Evolutionary conservation across 2,797 vertebrate genomes (phyloP), one percentile per base, ranked within the genome.

Genomic region (Syngnathus acus): DNA sequence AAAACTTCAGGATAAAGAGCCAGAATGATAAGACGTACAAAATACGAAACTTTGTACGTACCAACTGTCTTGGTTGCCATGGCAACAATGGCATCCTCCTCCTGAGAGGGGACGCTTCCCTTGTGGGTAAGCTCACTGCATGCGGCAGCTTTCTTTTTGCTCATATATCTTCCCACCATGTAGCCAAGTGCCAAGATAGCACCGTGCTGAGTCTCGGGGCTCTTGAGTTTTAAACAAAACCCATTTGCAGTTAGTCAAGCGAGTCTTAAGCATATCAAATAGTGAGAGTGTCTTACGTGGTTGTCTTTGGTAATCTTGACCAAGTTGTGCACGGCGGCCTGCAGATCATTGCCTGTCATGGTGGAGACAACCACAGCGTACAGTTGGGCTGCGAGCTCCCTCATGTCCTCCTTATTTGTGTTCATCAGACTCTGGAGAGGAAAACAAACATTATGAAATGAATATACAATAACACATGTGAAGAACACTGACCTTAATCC

Each of bases 351-450:
- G 78, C 95, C 95, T 4, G 94, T 94, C 91, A 97, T 93, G 10
- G 93, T 91, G 51, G 94, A 95, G 40, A 98, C 87, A 21, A 99
- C 94, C 72, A 98, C 90, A 9, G 96, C 97, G 62, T 97, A 99
- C 67, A 99, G 92, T 68, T 99, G 91, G 11, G 96, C 95, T 5
- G 97, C 95, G 0, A 99, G 88, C 76, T 99, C 97, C 38, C 97
- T 93, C 95, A 99, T 95, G 85, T 99, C 97, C 83, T 99, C 96
- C 80, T 98, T 99, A 84, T 94, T 99, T 64, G 94, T 94, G 77
- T 93, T 96, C 97, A 99, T 98, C 76, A 99, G 86, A 82, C 91
- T 91, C 97, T 99, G 85, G 37, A 67, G 9, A 43, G 19, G 16
- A 65, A 68, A 72, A 60, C 50, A 75, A 53, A 54, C 6, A 42